phyloP scores from a whole-genome alignment of 2,113 vertebrate genomes.

The Ammospiza caudacuta region DNA sequence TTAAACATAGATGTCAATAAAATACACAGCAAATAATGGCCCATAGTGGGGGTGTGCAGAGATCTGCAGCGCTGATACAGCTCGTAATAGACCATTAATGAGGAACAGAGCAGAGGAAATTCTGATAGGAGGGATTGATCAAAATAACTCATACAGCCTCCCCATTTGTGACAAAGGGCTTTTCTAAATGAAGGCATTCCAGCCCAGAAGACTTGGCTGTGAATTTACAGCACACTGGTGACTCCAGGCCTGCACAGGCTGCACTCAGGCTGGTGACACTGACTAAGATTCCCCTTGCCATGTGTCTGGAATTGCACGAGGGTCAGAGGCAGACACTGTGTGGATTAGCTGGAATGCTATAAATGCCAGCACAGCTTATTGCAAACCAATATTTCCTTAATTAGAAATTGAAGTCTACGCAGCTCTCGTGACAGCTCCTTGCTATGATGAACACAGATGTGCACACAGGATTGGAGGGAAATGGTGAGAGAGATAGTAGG shows the following conservation, averaged over 20 bases:
- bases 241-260: background rate
- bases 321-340: background rate
- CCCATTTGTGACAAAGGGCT: background rate
- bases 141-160: background rate
- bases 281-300: background rate
- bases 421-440: background rate
- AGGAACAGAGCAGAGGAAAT: background rate
- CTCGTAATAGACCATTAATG: background rate
- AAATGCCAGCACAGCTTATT: background rate
- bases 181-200: background rate
- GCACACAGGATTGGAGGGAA: background rate
- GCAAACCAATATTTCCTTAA: background rate
- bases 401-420: background rate
- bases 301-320: background rate
- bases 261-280: background rate
- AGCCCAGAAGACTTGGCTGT: background rate
- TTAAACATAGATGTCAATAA: constrained; percentile 59
- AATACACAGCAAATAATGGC: constrained; percentile 20
- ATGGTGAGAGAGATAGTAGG: background rate
- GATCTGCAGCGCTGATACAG: background rate
- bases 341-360: background rate
- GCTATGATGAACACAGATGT: background rate
- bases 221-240: constrained; percentile 8
- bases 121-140: constrained; percentile 1
- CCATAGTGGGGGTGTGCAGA: background rate